phyloP scores from a whole-genome alignment of 2,113 vertebrate species.

The Merops nubicus region DNA sequence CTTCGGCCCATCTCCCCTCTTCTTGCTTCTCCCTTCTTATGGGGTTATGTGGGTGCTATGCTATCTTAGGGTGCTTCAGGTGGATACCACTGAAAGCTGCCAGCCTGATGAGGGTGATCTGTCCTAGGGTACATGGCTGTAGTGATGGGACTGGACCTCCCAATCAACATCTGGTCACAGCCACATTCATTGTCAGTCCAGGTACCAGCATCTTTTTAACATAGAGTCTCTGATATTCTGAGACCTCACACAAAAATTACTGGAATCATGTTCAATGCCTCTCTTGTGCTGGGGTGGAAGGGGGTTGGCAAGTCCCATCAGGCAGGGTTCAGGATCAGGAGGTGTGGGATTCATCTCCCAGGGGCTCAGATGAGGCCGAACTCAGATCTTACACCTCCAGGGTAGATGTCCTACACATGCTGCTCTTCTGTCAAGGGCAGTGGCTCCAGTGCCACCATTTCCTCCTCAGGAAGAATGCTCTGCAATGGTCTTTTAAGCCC shows the following conservation, averaged over 20 bases:
- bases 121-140: neutral
- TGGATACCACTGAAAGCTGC: neutral
- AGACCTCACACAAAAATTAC: neutral
- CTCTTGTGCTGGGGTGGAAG: neutral
- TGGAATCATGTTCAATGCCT: neutral
- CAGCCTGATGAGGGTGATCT: neutral
- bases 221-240: neutral
- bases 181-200: neutral
- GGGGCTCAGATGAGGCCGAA: neutral
- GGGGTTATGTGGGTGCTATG: neutral
- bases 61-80: neutral
- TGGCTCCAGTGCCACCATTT: neutral
- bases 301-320: neutral
- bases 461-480: neutral
- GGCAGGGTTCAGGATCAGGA: neutral
- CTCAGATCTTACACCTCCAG: neutral
- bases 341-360: neutral
- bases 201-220: neutral
- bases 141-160: neutral
- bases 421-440: neutral
- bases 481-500: neutral
- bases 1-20: neutral
- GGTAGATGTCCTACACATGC: neutral
- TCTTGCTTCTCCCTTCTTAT: neutral
- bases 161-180: fast-evolving